A percentile compares a stretch with the other conserved stretches of the same genome.
phyloP scores from a whole-genome alignment of 2,888 invertebrate species.

The Sphaerophoria rueppellii region DNA sequence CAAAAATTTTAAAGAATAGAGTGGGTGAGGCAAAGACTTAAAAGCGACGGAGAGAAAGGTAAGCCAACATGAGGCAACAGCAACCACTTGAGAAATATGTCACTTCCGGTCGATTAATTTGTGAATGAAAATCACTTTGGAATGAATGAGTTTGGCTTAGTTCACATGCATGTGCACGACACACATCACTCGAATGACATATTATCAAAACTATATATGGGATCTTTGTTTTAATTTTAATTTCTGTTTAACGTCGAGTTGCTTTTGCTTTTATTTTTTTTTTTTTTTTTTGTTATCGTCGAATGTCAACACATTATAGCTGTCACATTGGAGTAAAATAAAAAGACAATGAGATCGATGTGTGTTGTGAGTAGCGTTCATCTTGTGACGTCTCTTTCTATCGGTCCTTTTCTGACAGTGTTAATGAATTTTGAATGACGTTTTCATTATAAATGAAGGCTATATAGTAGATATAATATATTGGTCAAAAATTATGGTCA shows the following conservation, averaged over 20 bases:
- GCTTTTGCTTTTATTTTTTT: not conserved
- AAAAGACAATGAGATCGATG: slow-evolving; percentile 47
- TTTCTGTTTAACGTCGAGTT: slow-evolving; percentile 25
- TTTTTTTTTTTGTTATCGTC: not conserved
- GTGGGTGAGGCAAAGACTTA: slow-evolving; percentile 21
- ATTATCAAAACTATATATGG: slow-evolving; percentile 50
- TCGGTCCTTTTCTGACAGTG: not conserved
- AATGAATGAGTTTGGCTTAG: slow-evolving; percentile 69
- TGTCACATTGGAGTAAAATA: slow-evolving; percentile 36
- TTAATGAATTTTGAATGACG: slow-evolving; percentile 64
- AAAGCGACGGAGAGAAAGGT: slow-evolving; percentile 32
- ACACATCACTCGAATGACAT: slow-evolving; percentile 49
- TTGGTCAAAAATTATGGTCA: slow-evolving; percentile 28
- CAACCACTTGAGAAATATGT: slow-evolving; percentile 73
- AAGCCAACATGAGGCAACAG: slow-evolving; percentile 31
- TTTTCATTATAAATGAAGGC: slow-evolving; percentile 59
- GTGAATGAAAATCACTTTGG: slow-evolving; percentile 73
- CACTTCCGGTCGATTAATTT: slow-evolving; percentile 75
- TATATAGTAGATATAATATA: slow-evolving; percentile 21
- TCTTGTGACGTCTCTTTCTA: not conserved
- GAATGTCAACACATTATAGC: slow-evolving; percentile 57
- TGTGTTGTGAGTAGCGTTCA: slow-evolving; percentile 28
- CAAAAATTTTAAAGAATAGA: not conserved
- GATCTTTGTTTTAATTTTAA: slow-evolving; percentile 24
- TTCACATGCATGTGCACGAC: slow-evolving; percentile 51